Base-by-base conservation (phyloP, 2,888 invertebrate species). In the Cosmorhoe ocellata region DNA sequence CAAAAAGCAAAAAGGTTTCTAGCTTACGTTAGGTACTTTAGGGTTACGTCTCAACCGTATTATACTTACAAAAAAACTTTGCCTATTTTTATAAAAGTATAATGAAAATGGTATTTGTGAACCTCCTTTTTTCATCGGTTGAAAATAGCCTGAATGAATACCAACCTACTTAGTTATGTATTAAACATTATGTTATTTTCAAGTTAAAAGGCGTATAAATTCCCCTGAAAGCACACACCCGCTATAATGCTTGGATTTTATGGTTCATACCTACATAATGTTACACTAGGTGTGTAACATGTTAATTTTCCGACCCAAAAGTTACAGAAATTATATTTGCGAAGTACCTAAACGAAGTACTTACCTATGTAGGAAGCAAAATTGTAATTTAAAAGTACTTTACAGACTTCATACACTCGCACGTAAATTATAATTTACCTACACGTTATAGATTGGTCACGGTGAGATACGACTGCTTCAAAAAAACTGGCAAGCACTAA, bases 231-330 rank as follows among this genome's bases (percentile, higher is more conserved):
- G 49, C 51, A 33, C 41, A 41, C 51, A 49, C 40, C 56, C 44
- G 51, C 59, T 56, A 56, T 61, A 58, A 61, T 51, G 56, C 61
- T 51, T 42, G 56, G 54, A 61, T 55, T 64, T 63, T 59, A 63
- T 63, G 59, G 53, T 51, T 56, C 55, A 50, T 51, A 58, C 55
- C 37, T 53, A 48, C 53, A 34, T 53, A 40, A 50, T 50, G 44
- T 59, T 51, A 52, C 56, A 52, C 49, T 42, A 42, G 27, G 32
- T 42, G n/a, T 33, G 56, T 56, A 60, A 62, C 61, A 62, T 64
- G 65, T 63, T 64, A 66, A 66, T 66, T 62, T 66, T 60, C 63
- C 51, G 59, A 61, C 65, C 65, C 65, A 58, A 64, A 66, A 66
- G 62, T 66, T 66, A 42, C 50, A 49, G 56, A 58, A 64, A 61